Evolutionary conservation across 1,140 invertebrate genomes (phyloP).

Genomic region (Drosophila pectinifera): DNA sequence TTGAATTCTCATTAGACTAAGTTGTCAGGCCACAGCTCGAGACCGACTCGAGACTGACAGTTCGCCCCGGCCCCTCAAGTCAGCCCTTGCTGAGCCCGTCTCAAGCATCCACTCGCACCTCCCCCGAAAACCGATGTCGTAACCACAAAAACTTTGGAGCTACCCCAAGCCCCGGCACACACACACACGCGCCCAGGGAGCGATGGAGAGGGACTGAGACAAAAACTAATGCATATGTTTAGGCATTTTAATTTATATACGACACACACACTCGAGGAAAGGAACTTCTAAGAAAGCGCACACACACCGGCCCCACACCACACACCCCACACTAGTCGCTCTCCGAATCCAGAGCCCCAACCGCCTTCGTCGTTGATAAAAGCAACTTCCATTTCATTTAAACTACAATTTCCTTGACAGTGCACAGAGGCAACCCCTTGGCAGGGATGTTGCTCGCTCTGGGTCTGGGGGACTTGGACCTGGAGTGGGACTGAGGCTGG

Average conservation of each 20-base stretch:
- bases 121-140: slow-evolving; percentile 73
- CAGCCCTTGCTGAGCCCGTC: slow-evolving; percentile 20
- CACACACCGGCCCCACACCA: slow-evolving; percentile 30
- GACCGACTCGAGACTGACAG: slow-evolving; percentile 71
- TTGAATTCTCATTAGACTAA: slow-evolving; percentile 83
- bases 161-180: slow-evolving; percentile 24
- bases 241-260: slow-evolving; percentile 84
- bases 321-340: slow-evolving; percentile 6
- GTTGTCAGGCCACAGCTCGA: slow-evolving; percentile 78
- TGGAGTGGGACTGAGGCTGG: slow-evolving; percentile 10
- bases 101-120: slow-evolving; percentile 53
- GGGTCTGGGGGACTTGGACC: background rate
- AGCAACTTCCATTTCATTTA: slow-evolving; percentile 84
- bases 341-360: slow-evolving; percentile 33
- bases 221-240: slow-evolving; percentile 84
- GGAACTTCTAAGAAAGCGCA: slow-evolving; percentile 75
- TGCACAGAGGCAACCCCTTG: slow-evolving; percentile 65
- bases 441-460: slow-evolving; percentile 29
- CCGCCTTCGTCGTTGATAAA: slow-evolving; percentile 73
- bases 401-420: slow-evolving; percentile 84
- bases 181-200: slow-evolving; percentile 21
- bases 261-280: slow-evolving; percentile 34
- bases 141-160: slow-evolving; percentile 82
- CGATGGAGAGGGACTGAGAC: slow-evolving; percentile 54
- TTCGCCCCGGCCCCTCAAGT: slow-evolving; percentile 9